phyloP scores from a whole-genome alignment of 2,797 vertebrate genomes.

The Telmatherina bonti region DNA sequence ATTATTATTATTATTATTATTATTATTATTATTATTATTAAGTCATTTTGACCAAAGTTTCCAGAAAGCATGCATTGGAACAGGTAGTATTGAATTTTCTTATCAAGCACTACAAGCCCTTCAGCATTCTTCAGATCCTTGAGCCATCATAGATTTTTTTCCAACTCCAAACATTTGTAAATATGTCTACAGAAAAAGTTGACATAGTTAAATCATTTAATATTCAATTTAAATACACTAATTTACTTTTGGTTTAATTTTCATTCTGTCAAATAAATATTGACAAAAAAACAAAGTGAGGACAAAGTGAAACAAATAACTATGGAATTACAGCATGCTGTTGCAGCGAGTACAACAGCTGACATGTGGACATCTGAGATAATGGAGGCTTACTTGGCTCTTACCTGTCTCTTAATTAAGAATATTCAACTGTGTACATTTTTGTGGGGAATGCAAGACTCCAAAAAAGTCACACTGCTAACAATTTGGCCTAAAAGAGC shows the following conservation, averaged over 20 bases:
- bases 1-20: not conserved
- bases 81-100: not conserved
- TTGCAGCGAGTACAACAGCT: not conserved
- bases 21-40: not conserved
- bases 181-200: no score
- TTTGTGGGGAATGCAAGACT: no score
- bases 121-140: not conserved
- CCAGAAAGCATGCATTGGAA: not conserved
- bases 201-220: no score
- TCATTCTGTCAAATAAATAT: not conserved
- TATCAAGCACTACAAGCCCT: constrained; percentile 2
- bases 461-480: no score
- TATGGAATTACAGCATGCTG: not conserved
- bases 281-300: not conserved
- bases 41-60: constrained; percentile 5
- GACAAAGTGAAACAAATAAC: not conserved
- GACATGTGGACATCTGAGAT: not conserved
- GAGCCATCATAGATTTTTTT: no score
- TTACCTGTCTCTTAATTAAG: no score
- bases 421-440: no score
- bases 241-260: not conserved
- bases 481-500: no score
- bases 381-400: no score
- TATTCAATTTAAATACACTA: not conserved
- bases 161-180: no score